These are phyloP conservation scores for Oithona nana DNA, from an alignment of 2,888 invertebrate genomes.

Conservation along the genomic window DNA sequence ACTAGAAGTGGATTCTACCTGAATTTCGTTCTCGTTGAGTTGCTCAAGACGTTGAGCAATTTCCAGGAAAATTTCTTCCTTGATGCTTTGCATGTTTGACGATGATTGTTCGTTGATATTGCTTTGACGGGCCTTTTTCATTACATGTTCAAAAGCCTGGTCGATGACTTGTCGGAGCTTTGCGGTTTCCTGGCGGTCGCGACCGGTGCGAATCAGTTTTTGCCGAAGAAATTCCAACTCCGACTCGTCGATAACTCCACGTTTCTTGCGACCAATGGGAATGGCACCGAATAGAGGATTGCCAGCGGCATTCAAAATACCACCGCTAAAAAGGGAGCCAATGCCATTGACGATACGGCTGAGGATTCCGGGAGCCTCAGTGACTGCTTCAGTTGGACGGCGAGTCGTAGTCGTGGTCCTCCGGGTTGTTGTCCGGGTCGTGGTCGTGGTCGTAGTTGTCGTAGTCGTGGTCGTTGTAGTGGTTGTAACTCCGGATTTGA, in stretches of 20 bases:
- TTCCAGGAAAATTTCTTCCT: background rate
- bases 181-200: background rate
- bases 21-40: background rate
- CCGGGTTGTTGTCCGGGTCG: background rate
- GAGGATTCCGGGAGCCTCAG: background rate
- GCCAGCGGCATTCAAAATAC: too few relatives aligned
- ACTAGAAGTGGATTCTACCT: background rate
- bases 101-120: background rate
- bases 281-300: background rate
- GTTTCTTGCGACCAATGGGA: background rate
- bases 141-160: background rate
- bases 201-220: background rate
- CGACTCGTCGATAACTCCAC: background rate
- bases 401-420: background rate
- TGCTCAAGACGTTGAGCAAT: background rate
- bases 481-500: background rate
- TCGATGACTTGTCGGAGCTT: background rate
- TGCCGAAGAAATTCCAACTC: background rate
- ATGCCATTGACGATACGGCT: background rate
- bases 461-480: background rate
- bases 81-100: background rate
- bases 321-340: background rate
- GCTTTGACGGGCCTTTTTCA: background rate
- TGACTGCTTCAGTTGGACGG: background rate
- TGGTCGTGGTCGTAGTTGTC: background rate